A percentile compares a stretch with the other conserved stretches of the same genome.
Evolutionary conservation across 2,888 invertebrate genomes (phyloP).

Genomic region (Corythucha ciliata): DNA sequence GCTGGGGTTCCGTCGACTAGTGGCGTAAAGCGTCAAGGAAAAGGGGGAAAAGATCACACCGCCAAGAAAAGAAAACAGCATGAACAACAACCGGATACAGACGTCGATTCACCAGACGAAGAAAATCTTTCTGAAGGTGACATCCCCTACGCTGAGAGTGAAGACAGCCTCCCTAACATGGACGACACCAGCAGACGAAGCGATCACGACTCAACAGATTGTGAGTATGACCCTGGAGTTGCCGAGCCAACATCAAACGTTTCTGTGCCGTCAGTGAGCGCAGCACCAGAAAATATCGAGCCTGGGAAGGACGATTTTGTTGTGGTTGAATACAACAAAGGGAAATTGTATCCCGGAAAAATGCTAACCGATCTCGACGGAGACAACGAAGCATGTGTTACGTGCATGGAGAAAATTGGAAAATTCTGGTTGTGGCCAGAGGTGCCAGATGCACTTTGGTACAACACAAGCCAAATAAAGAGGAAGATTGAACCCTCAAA

Average conservation of each 20-base stretch:
- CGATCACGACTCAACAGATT: neutral
- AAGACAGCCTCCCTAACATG: slow-evolving; percentile 1
- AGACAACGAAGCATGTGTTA: slow-evolving; percentile 3
- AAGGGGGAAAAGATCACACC: neutral
- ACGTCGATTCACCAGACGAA: neutral
- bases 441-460: slow-evolving; percentile 10
- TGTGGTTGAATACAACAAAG: slow-evolving; percentile 4
- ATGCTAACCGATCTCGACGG: neutral
- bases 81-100: neutral
- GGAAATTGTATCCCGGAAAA: slow-evolving; percentile 8
- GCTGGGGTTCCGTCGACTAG: neutral
- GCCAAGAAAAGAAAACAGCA: slow-evolving; percentile 1
- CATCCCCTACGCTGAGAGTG: slow-evolving; percentile 12
- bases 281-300: neutral
- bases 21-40: slow-evolving; percentile 1
- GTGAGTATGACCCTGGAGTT: neutral
- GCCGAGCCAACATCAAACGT: slow-evolving; percentile 3
- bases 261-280: neutral
- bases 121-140: slow-evolving; percentile 11
- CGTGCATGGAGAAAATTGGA: slow-evolving; percentile 3
- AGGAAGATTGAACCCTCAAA: slow-evolving; percentile 14
- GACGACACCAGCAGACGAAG: neutral
- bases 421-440: slow-evolving; percentile 16
- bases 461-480: slow-evolving; percentile 1
- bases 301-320: slow-evolving; percentile 4